Conservation (phyloP, 2,113 vertebrate genomes). For the Neomonachus schauinslandi region DNA sequence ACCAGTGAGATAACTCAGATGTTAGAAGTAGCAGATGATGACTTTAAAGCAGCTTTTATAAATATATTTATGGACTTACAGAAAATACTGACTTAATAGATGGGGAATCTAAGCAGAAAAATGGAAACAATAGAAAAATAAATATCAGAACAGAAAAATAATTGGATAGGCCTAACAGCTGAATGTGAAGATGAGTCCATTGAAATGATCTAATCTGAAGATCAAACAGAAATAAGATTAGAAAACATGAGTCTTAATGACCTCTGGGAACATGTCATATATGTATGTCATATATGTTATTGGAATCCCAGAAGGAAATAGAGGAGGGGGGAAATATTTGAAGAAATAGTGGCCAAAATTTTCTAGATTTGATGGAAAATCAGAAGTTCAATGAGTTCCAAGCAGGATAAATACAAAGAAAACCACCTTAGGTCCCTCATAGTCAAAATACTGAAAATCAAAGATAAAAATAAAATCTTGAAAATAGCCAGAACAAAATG, state of each 20-base stretch:
- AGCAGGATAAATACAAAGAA: conserved; percentile 27
- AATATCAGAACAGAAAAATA: conserved; percentile 3
- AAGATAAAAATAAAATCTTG: conserved; percentile 36
- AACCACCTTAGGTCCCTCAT: not conserved
- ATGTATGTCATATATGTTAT: not conserved
- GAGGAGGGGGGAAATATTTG: not conserved
- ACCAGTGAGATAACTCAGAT: not conserved
- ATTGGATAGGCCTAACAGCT: not conserved
- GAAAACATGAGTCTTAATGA: not conserved
- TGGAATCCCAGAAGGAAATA: conserved; percentile 40
- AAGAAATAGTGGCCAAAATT: not conserved
- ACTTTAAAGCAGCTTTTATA: conserved; percentile 37
- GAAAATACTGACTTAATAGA: not conserved
- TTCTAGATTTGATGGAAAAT: conserved; percentile 15
- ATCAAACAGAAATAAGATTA: conserved; percentile 1
- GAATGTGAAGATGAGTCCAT: conserved; percentile 6
- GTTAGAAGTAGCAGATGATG: not conserved
- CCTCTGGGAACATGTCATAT: not conserved
- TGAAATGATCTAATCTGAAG: conserved; percentile 1
- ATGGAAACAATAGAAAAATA: conserved; percentile 29
- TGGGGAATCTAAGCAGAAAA: conserved; percentile 37
- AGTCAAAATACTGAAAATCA: conserved; percentile 19
- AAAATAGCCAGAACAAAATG: not conserved
- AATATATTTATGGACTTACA: conserved; percentile 32
- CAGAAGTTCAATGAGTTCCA: not conserved